Evolutionary conservation across 2,797 vertebrate species (phyloP).

Genomic region (Poeciliopsis presidionis): DNA sequence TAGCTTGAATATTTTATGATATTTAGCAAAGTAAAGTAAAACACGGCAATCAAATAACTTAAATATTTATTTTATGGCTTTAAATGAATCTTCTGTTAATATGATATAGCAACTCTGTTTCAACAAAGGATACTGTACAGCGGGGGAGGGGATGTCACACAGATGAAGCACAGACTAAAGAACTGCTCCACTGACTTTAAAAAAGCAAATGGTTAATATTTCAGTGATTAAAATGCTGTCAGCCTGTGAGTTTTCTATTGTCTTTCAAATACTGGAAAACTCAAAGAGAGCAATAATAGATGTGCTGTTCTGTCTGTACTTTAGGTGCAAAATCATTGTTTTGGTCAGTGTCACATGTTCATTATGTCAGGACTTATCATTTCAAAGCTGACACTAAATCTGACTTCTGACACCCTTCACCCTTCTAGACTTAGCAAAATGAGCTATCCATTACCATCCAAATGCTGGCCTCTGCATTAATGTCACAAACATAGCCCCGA

Average conservation of each 20-base stretch:
- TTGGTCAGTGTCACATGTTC: slow-evolving; percentile 31
- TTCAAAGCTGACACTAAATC: slow-evolving; percentile 32
- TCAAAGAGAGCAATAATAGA: slow-evolving; percentile 12
- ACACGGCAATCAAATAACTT: slow-evolving; percentile 42
- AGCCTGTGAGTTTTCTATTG: slow-evolving; percentile 33
- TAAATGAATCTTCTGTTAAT: slow-evolving; percentile 33
- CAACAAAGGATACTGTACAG: slow-evolving; percentile 25
- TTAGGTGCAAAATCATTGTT: slow-evolving; percentile 33
- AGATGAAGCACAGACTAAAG: slow-evolving; percentile 24
- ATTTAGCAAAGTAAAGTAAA: not conserved
- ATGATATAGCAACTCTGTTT: slow-evolving; percentile 38
- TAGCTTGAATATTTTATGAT: not conserved
- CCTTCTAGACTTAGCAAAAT: not conserved
- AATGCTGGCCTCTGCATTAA: not conserved
- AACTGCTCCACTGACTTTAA: slow-evolving; percentile 34
- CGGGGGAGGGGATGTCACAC: slow-evolving; percentile 38
- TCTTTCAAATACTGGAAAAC: slow-evolving; percentile 35
- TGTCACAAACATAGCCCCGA: not conserved
- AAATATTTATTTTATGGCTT: slow-evolving; percentile 71
- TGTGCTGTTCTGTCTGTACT: slow-evolving; percentile 11
- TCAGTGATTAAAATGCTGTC: slow-evolving; percentile 42
- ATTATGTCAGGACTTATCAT: slow-evolving; percentile 34
- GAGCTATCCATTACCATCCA: not conserved
- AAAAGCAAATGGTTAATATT: slow-evolving; percentile 56
- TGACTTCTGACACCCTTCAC: not conserved